Evolutionary conservation across 1,140 invertebrate genomes (phyloP).

Genomic region (Asobara japonica): DNA sequence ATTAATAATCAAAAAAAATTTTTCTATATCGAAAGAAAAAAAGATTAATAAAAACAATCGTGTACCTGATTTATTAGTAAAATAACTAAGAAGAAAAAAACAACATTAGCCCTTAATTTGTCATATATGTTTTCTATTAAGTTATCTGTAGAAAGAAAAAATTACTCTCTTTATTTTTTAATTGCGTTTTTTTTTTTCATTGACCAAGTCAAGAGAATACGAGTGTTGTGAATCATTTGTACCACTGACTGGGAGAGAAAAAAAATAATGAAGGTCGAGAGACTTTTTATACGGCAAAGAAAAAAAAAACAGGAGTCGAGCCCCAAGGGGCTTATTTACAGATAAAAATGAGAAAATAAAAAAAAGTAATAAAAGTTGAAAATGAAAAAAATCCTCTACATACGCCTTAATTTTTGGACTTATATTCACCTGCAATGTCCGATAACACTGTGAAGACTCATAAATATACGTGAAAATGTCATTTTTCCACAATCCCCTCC

Average conservation of each 20-base stretch:
- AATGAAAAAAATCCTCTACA: neutral
- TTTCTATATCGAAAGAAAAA: slow-evolving; percentile 21
- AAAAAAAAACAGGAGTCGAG: too few species aligned
- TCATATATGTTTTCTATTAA: neutral
- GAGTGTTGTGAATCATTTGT: neutral
- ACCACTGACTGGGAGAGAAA: neutral
- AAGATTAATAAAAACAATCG: slow-evolving; percentile 47
- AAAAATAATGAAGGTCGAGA: slow-evolving; percentile 3
- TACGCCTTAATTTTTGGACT: neutral
- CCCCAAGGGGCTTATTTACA: neutral
- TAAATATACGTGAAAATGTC: neutral
- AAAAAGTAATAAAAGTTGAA: neutral
- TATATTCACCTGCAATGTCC: neutral
- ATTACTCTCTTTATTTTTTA: slow-evolving; percentile 26
- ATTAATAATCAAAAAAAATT: neutral
- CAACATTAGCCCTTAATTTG: slow-evolving; percentile 53
- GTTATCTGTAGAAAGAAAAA: too few species aligned
- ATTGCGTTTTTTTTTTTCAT: slow-evolving; percentile 17
- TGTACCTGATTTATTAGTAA: slow-evolving; percentile 61
- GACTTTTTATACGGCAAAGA: neutral
- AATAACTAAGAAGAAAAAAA: slow-evolving; percentile 43
- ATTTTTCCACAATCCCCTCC: neutral
- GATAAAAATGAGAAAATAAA: neutral
- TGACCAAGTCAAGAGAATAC: neutral
- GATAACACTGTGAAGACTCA: slow-evolving; percentile 10